Evolutionary conservation across 2,113 vertebrate genomes (phyloP).

Genomic region (Caranx ignobilis): DNA sequence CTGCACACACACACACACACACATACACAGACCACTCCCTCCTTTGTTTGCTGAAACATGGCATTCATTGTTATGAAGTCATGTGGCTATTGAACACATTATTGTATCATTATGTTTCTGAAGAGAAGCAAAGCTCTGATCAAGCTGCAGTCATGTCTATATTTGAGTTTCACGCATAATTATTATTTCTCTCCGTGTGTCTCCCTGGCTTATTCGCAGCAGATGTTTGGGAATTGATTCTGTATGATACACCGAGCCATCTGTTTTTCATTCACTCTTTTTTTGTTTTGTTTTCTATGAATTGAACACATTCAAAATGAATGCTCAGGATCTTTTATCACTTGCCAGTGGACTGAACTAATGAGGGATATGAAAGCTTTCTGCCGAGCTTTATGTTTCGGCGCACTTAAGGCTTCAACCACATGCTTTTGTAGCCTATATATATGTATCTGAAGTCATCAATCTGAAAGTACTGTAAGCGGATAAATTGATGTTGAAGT

Average conservation of each 20-base stretch:
- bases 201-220: conserved; percentile 62
- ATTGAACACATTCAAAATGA: conserved; percentile 71
- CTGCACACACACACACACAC: conserved; percentile 5
- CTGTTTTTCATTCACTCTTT: conserved; percentile 76
- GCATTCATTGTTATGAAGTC: conserved; percentile 3
- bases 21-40: conserved; percentile 15
- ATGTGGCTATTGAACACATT: conserved; percentile 1
- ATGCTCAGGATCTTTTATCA: conserved; percentile 76
- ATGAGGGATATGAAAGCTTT: conserved; percentile 75
- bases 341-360: conserved; percentile 76
- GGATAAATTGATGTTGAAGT: conserved; percentile 44
- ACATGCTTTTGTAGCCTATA: conserved; percentile 52
- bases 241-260: conserved; percentile 71
- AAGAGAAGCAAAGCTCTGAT: conserved; percentile 43
- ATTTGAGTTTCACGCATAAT: conserved; percentile 54
- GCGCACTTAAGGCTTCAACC: conserved; percentile 52
- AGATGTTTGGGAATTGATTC: conserved; percentile 79
- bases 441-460: conserved; percentile 35
- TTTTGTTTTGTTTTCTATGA: conserved; percentile 79
- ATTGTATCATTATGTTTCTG: conserved; percentile 22
- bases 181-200: conserved; percentile 49
- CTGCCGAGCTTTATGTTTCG: conserved; percentile 58
- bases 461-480: conserved; percentile 28
- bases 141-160: conserved; percentile 32
- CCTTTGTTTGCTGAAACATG: conserved; percentile 7